These are phyloP conservation scores for Triplophysa rosa DNA, from an alignment of 2,113 vertebrate genomes.

Conservation along the genomic window DNA sequence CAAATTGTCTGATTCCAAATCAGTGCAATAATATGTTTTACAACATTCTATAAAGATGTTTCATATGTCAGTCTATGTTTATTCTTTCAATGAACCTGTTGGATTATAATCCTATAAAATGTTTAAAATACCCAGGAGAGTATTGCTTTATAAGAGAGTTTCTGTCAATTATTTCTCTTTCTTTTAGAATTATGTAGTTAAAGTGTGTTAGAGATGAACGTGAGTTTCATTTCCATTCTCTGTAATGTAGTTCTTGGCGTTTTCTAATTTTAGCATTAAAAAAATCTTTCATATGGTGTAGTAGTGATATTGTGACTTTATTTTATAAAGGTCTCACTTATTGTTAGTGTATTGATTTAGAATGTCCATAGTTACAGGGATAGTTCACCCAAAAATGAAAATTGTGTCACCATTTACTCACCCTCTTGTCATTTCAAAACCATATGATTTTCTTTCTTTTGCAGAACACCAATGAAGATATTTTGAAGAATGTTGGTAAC, in stretches of 20 bases:
- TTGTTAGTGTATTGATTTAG: too few species aligned
- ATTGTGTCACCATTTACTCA: too few species aligned
- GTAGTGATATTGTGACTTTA: too few species aligned
- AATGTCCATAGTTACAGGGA: too few species aligned
- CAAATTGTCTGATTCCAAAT: not conserved
- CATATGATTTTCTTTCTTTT: too few species aligned
- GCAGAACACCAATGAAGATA: too few species aligned
- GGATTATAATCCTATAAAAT: not conserved
- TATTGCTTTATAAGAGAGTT: not conserved
- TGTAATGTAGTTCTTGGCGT: not conserved
- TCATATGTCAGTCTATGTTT: not conserved
- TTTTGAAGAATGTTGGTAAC: too few species aligned
- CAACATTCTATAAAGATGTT: slow-evolving; percentile 1
- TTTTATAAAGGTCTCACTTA: not conserved
- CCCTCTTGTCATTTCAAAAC: too few species aligned
- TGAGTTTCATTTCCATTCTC: not conserved
- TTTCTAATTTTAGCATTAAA: not conserved
- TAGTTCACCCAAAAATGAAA: too few species aligned
- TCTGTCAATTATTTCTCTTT: not conserved
- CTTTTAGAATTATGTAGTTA: not conserved
- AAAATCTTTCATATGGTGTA: not conserved
- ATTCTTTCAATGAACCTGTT: not conserved
- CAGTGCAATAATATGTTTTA: not conserved
- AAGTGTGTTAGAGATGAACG: not conserved
- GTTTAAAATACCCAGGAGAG: not conserved